A percentile compares a stretch with the other conserved stretches of the same genome.
Evolutionary conservation across 2,113 vertebrate genomes (phyloP).

Genomic region (Carettochelys insculpta): DNA sequence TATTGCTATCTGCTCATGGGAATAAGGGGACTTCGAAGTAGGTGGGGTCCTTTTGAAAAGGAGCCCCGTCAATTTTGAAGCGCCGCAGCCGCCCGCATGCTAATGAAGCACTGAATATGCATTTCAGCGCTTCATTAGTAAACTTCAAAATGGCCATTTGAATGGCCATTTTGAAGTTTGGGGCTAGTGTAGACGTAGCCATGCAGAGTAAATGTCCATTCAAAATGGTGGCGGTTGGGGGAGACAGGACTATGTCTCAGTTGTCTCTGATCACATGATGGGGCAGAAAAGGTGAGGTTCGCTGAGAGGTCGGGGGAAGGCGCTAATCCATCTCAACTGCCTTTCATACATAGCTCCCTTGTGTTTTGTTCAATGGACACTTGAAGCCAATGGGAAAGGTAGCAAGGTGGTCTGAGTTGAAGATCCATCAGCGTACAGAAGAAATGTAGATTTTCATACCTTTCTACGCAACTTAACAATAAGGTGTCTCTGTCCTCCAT

Average conservation of each 20-base stretch:
- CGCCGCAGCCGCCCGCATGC: too few species aligned
- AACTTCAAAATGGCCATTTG: too few species aligned
- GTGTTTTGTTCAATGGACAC: background rate
- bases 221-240: too few species aligned
- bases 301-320: background rate
- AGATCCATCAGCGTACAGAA: background rate
- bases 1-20: too few species aligned
- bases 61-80: too few species aligned
- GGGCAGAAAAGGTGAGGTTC: background rate
- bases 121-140: too few species aligned
- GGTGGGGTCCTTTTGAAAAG: too few species aligned
- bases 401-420: background rate
- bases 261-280: background rate
- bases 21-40: too few species aligned
- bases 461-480: background rate
- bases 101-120: too few species aligned
- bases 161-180: too few species aligned
- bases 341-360: background rate
- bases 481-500: accelerated
- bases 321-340: background rate
- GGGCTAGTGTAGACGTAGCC: too few species aligned
- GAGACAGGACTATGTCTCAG: background rate
- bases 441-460: background rate
- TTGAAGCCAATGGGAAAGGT: background rate
- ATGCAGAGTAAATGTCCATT: too few species aligned